These are phyloP conservation scores for Zeugodacus cucurbitae DNA, from an alignment of 1,140 invertebrate species.

Conservation along the genomic window DNA sequence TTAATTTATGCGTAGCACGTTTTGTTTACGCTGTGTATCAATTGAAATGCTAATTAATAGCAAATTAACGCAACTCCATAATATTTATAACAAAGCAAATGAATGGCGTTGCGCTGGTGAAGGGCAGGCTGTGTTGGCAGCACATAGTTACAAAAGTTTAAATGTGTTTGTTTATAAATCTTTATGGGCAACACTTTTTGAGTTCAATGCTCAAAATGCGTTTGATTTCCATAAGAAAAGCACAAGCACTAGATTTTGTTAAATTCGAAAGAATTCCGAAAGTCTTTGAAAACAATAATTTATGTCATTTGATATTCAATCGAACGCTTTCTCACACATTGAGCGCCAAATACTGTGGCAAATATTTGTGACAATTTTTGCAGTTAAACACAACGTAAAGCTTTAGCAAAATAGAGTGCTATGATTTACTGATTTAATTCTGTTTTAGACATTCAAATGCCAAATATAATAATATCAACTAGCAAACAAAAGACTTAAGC, in stretches of 20 bases:
- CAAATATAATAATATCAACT: background rate
- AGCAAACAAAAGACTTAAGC: conserved; percentile 19
- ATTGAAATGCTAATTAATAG: background rate
- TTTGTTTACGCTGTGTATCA: background rate
- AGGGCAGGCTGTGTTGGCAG: background rate
- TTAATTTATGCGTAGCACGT: background rate
- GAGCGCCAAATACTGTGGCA: background rate
- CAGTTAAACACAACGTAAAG: background rate
- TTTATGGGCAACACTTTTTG: background rate
- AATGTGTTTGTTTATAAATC: background rate
- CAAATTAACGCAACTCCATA: background rate
- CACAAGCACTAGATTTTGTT: too few species aligned
- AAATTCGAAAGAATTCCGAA: too few species aligned
- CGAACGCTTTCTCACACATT: background rate
- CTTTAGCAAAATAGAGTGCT: background rate
- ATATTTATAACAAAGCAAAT: background rate
- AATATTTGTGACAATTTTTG: background rate
- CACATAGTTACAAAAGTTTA: background rate
- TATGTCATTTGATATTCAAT: too few species aligned
- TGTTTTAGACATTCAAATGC: too few species aligned
- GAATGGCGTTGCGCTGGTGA: background rate
- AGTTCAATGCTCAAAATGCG: background rate
- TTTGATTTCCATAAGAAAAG: too few species aligned
- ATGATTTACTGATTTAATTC: background rate
- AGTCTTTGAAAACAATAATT: too few species aligned